These are phyloP conservation scores for Oasisia sp. DNA, from an alignment of 2,888 invertebrate species.

Conservation along the genomic window DNA sequence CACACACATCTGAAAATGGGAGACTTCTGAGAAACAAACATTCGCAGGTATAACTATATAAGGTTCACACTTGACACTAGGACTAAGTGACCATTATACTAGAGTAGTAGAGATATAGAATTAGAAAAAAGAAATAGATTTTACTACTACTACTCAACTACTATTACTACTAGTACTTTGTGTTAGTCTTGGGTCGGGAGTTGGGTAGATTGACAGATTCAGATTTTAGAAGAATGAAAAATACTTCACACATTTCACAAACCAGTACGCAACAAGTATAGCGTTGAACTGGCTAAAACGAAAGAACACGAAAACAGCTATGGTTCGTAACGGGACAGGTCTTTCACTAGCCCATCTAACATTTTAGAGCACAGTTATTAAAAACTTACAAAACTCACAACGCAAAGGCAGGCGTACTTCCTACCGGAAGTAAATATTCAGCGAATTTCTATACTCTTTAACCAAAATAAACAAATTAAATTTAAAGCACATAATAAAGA, in stretches of 20 bases:
- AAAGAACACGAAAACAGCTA: neutral
- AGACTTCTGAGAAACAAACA: too few relatives aligned
- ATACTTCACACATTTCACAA: neutral
- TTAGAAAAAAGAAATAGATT: too few relatives aligned
- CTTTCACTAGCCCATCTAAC: neutral
- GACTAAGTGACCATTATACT: too few relatives aligned
- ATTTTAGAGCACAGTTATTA: neutral
- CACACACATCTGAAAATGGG: too few relatives aligned
- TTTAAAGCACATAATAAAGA: neutral
- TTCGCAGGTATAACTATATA: too few relatives aligned
- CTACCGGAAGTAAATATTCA: slow-evolving; percentile 17
- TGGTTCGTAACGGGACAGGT: neutral
- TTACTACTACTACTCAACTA: too few relatives aligned
- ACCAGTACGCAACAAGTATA: neutral
- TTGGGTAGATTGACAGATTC: neutral
- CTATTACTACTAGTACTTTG: too few relatives aligned
- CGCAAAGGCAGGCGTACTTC: neutral
- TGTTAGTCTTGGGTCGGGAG: too few relatives aligned
- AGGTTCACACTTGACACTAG: too few relatives aligned
- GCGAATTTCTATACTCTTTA: neutral
- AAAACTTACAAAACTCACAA: slow-evolving; percentile 1
- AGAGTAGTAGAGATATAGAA: too few relatives aligned
- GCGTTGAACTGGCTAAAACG: neutral
- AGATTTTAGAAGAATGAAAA: neutral
- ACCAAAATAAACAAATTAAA: neutral